A percentile compares a stretch with the other conserved stretches of the same genome.
Evolutionary conservation across 2,888 invertebrate genomes (phyloP).

Genomic region (Patella caerulea): DNA sequence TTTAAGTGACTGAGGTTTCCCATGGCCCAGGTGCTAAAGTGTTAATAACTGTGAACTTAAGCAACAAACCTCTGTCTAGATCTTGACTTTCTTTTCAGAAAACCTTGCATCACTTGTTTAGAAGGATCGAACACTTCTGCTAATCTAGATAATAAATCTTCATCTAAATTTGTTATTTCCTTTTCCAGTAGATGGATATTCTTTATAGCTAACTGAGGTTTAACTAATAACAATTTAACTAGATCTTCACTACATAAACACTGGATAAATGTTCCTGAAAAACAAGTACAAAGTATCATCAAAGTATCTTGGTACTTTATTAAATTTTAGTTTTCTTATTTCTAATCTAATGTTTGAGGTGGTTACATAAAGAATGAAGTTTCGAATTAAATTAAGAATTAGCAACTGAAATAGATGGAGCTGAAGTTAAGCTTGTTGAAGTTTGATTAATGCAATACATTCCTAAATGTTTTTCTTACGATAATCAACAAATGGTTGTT

Average conservation of each 20-base stretch:
- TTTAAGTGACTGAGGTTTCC: not conserved
- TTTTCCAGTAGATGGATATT: constrained; percentile 63
- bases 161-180: constrained; percentile 51
- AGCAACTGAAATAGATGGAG: too few species aligned
- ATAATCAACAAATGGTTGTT: too few species aligned
- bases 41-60: not conserved
- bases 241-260: constrained; percentile 65
- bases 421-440: too few species aligned
- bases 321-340: too few species aligned
- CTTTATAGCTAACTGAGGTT: constrained; percentile 66
- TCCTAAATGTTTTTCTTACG: too few species aligned
- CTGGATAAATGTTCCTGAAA: constrained; percentile 61
- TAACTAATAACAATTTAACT: constrained; percentile 64
- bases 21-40: not conserved
- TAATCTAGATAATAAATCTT: constrained; percentile 70
- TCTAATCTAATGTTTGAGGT: too few species aligned
- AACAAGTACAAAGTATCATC: not conserved
- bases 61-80: constrained; percentile 42
- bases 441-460: too few species aligned
- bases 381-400: too few species aligned
- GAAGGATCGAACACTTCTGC: constrained; percentile 78
- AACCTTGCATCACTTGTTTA: constrained; percentile 71
- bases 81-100: constrained; percentile 42
- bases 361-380: too few species aligned
- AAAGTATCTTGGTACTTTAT: too few species aligned